phyloP scores from a whole-genome alignment of 2,888 invertebrate species.

The Caenorhabditis sp. region DNA sequence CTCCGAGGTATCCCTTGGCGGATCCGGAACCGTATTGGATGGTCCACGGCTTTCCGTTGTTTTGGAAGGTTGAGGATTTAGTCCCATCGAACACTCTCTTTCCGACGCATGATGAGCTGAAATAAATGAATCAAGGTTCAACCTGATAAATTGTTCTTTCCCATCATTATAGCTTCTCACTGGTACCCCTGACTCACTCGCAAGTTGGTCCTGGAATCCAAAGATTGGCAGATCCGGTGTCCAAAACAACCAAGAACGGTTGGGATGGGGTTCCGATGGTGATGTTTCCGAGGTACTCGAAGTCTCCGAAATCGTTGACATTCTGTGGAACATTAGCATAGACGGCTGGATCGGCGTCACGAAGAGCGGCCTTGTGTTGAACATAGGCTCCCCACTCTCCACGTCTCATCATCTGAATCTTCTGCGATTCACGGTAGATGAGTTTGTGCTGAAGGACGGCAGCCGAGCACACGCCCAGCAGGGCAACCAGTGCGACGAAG shows the following conservation, averaged over 20 bases:
- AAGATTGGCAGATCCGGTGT: conserved; percentile 70
- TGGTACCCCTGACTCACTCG: conserved; percentile 47
- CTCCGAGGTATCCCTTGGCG: conserved; percentile 84
- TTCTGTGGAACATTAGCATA: conserved; percentile 59
- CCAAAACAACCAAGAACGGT: conserved; percentile 86
- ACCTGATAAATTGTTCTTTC: not conserved
- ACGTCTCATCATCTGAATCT: conserved; percentile 65
- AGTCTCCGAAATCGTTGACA: conserved; percentile 67
- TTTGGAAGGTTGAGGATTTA: conserved; percentile 88
- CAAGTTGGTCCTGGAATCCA: conserved; percentile 72
- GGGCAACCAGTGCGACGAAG: conserved; percentile 67
- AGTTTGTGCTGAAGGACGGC: conserved; percentile 64
- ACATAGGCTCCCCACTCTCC: conserved; percentile 66
- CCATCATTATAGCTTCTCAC: too few relatives aligned
- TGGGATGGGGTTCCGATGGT: conserved; percentile 86
- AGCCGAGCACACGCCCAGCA: conserved; percentile 68
- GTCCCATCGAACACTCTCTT: conserved; percentile 94
- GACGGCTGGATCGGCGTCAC: conserved; percentile 62
- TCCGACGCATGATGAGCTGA: conserved; percentile 57
- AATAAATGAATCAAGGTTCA: not conserved
- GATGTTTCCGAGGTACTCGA: conserved; percentile 85
- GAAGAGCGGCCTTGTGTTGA: conserved; percentile 52
- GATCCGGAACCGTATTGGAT: conserved; percentile 85
- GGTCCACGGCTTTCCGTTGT: conserved; percentile 84
- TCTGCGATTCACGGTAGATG: conserved; percentile 60